A percentile compares a stretch with the other conserved stretches of the same genome.
Conservation (phyloP, 2,113 vertebrate genomes). For the Amazona guildingii region DNA sequence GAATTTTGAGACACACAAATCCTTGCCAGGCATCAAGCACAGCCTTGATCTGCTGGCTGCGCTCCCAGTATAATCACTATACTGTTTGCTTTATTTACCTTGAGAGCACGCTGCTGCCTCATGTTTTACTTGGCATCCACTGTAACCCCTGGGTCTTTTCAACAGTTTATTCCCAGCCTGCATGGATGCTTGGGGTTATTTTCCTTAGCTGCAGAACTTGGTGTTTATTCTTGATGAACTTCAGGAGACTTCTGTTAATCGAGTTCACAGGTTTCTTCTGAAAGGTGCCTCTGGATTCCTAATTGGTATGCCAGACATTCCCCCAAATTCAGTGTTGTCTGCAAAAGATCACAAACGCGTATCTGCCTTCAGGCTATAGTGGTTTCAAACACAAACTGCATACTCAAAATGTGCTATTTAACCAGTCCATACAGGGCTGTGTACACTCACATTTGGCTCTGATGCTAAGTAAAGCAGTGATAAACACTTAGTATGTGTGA, state of each 20-base stretch:
- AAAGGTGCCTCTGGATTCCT: neutral
- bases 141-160: neutral
- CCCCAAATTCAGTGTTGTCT: neutral
- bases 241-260: neutral
- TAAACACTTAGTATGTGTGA: neutral
- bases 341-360: neutral
- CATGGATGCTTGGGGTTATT: neutral
- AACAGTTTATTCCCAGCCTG: neutral
- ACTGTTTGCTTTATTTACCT: slow-evolving; percentile 20
- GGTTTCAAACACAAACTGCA: neutral
- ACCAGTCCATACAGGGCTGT: neutral
- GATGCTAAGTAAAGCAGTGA: neutral
- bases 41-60: neutral
- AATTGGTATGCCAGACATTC: neutral
- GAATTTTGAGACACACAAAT: neutral
- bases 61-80: neutral
- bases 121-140: slow-evolving; percentile 14
- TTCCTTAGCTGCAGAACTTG: neutral
- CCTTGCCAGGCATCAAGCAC: neutral
- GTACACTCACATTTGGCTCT: neutral
- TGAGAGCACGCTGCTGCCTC: neutral
- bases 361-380: neutral
- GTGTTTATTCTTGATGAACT: neutral
- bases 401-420: neutral
- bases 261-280: neutral